Evolutionary conservation across 2,888 invertebrate species (phyloP), one percentile per base, ranked within the genome.

Genomic region (Ophion slaviceki): DNA sequence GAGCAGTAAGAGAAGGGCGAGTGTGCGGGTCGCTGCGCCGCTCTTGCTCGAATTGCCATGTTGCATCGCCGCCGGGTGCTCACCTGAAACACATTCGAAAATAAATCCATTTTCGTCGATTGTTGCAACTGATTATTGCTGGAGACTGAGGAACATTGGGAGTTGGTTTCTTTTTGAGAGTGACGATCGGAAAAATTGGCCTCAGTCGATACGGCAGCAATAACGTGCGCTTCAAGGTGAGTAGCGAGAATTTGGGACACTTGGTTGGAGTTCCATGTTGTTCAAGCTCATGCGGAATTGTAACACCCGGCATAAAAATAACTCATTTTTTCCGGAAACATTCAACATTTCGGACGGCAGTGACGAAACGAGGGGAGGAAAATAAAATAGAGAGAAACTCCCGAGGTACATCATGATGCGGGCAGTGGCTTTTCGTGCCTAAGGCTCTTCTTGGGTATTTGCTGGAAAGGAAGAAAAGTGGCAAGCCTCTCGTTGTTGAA

Each of bases 21-120:
- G 89, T 4, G 93, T 93, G 66, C 93, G 90, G 80, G 93, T 93
- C 45, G 93, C 92, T 10, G 93, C 93, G 81, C 92, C 90, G 90
- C 93, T 93, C 88, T 94, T 94, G 90, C 94, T 94, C 86, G 93
- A 94, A 88, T 95, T 95, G 24, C 94, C 95, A 88, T 95, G 95
- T 88, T 95, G 95, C 95, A 95, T 95, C 70, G 95, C 95, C 40
- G 95, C 95, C 45, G 95, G 95, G 91, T 95, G 95, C 89, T 95
- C 95, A 67, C 95, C 95, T 95, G 92, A 80, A 88, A 82, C 81
- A n/a, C n/a, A 59, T 74, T 53, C 53, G 53, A 61, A 24, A 61
- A 61, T 61, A 20, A 61, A 53, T 53, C 1, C 53, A 5, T 53
- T 17, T 14, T 53, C 53, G 14, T 17, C 17, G 53, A 53, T 53